phyloP scores from a whole-genome alignment of 2,797 vertebrate species.

The Phoxinus dragarum region DNA sequence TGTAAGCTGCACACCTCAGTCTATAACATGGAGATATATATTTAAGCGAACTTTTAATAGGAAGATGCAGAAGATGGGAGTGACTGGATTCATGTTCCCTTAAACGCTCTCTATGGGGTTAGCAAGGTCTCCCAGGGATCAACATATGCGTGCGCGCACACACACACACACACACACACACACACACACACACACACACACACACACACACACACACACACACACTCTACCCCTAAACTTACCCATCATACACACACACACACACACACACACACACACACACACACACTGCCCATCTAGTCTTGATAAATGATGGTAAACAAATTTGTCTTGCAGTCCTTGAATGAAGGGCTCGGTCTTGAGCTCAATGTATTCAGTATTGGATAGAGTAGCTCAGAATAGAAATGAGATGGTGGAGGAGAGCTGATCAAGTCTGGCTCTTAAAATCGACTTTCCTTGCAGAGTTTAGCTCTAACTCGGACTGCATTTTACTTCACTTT shows the following conservation, averaged over 20 bases:
- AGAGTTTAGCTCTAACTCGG: neutral
- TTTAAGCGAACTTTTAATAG: neutral
- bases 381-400: neutral
- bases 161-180: no score
- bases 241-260: no score
- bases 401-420: neutral
- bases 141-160: no score
- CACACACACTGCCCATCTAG: no score
- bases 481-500: neutral
- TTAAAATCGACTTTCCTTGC: neutral
- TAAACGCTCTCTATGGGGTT: neutral
- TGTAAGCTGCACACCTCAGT: neutral
- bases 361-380: neutral
- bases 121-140: neutral
- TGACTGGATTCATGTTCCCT: neutral
- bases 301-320: neutral
- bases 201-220: no score
- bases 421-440: neutral
- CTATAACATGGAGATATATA: neutral
- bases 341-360: neutral
- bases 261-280: no score
- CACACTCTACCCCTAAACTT: no score
- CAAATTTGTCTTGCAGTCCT: neutral
- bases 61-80: neutral
- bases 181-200: no score